Conservation (phyloP, 2,113 vertebrate genomes). For the Macroglossus sobrinus region DNA sequence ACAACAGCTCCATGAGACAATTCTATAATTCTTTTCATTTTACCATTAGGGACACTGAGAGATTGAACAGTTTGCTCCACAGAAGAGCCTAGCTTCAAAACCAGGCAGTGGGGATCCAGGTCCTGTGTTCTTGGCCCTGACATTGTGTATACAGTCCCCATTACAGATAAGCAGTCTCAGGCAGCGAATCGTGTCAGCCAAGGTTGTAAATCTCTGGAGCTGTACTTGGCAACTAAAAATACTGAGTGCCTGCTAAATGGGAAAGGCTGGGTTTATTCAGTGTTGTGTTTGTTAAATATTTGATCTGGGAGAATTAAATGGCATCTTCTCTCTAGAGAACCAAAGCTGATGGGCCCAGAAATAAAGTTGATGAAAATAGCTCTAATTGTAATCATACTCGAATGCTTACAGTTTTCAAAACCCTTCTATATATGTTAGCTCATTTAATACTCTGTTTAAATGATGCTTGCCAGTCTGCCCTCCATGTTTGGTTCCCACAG, state of each 20-base stretch:
- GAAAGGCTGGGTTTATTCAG: not conserved
- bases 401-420: not conserved
- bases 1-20: not conserved
- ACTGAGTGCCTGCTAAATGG: not conserved
- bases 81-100: not conserved
- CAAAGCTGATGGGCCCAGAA: conserved; percentile 15
- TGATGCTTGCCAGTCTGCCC: not conserved
- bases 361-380: conserved; percentile 54
- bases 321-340: conserved; percentile 59
- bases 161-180: not conserved
- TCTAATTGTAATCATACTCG: conserved; percentile 29
- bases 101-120: not conserved
- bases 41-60: not conserved
- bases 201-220: not conserved
- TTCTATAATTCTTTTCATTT: not conserved
- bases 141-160: accelerated
- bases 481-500: not conserved
- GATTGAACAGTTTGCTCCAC: no score
- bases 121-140: not conserved
- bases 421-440: not conserved
- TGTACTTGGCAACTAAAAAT: not conserved
- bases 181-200: not conserved
- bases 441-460: not conserved
- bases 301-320: conserved; percentile 67
- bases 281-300: conserved; percentile 69